Conservation (phyloP, 2,797 vertebrate species). For the Chiropotes sagulatus region DNA sequence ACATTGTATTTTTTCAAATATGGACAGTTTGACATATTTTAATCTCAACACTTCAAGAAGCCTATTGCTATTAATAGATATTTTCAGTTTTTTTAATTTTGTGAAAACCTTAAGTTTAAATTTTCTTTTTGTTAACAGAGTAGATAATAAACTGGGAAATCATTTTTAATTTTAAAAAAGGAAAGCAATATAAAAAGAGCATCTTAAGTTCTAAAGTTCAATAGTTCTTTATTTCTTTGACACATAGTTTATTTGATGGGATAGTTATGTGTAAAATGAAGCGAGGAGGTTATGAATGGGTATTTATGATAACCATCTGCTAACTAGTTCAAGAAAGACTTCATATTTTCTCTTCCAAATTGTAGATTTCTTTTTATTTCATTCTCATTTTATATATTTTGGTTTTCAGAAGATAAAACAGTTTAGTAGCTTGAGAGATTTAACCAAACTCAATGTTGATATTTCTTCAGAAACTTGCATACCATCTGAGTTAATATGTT, state of each 20-base stretch:
- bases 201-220: neutral
- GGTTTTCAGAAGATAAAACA: neutral
- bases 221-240: constrained; percentile 30
- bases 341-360: neutral
- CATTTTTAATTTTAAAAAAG: constrained; percentile 19
- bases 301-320: neutral
- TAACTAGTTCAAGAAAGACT: neutral
- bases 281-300: neutral
- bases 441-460: neutral
- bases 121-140: neutral
- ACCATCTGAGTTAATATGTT: neutral
- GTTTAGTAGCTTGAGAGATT: constrained; percentile 3
- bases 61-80: neutral
- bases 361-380: neutral
- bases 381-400: constrained; percentile 27
- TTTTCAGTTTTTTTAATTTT: constrained; percentile 6
- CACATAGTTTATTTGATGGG: neutral
- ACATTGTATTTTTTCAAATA: neutral
- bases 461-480: constrained; percentile 28
- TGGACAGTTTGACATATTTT: neutral
- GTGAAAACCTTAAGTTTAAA: neutral
- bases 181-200: neutral
- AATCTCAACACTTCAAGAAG: neutral
- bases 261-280: constrained; percentile 17
- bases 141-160: neutral